phyloP scores from a whole-genome alignment of 2,797 vertebrate species.

The Gambelia wislizenii region DNA sequence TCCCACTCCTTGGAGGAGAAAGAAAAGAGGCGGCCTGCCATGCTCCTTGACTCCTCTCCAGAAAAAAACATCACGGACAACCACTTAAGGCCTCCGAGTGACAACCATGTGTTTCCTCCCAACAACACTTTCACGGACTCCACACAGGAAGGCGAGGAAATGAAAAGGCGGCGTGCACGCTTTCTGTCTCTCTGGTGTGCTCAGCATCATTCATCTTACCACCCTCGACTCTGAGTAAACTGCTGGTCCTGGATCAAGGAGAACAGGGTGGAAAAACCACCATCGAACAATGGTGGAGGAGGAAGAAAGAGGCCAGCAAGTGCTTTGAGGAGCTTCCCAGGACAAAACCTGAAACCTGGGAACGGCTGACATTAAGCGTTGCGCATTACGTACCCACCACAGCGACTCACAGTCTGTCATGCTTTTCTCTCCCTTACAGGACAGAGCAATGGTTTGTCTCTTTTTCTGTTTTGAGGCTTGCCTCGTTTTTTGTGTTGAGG shows the following conservation, averaged over 20 bases:
- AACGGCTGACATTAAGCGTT: background rate
- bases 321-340: background rate
- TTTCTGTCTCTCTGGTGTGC: no score
- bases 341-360: background rate
- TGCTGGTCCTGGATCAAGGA: no score
- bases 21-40: background rate
- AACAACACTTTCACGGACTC: background rate
- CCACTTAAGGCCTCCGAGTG: background rate
- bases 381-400: no score
- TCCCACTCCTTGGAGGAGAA: background rate
- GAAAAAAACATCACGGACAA: background rate
- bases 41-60: background rate
- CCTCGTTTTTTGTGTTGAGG: background rate
- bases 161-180: no score
- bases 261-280: background rate
- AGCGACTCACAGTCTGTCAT: no score
- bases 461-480: background rate
- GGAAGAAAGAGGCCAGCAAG: no score
- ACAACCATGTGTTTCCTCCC: background rate
- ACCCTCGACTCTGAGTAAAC: background rate
- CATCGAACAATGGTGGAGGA: background rate
- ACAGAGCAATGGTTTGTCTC: background rate
- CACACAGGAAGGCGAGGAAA: slow-evolving; percentile 18
- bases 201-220: background rate
- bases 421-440: no score